phyloP scores from a whole-genome alignment of 2,113 vertebrate species.

The Nymphicus hollandicus region DNA sequence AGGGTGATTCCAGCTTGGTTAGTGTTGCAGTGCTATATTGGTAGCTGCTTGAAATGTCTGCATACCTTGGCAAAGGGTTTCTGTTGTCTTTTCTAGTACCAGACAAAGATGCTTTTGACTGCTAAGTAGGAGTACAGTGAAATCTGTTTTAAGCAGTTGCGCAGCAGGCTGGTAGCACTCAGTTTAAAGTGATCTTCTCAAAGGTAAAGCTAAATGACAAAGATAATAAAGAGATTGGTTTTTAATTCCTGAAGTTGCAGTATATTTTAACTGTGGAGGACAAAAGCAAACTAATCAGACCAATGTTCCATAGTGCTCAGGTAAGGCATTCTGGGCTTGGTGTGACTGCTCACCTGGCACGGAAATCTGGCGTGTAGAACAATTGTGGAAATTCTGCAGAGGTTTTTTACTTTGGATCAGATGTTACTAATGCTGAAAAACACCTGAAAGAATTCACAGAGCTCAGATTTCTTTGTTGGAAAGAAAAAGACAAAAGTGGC shows the following conservation, averaged over 20 bases:
- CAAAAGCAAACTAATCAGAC: not conserved
- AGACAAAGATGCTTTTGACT: not conserved
- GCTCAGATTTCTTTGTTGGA: not conserved
- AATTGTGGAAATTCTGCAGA: not conserved
- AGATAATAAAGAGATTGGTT: not conserved
- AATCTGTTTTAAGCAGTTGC: not conserved
- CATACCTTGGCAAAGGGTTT: constrained; percentile 1
- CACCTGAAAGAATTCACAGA: not conserved
- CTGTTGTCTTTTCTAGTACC: not conserved
- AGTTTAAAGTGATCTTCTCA: not conserved
- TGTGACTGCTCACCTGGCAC: not conserved
- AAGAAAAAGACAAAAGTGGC: not conserved
- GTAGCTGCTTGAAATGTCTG: constrained; percentile 37
- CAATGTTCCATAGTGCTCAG: not conserved
- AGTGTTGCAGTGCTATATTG: not conserved
- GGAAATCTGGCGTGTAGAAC: not conserved
- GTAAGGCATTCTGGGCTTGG: not conserved
- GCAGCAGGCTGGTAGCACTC: not conserved
- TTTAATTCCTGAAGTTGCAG: not conserved
- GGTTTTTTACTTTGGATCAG: not conserved
- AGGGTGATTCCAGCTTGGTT: constrained; percentile 1
- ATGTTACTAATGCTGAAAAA: not conserved
- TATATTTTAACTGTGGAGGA: not conserved
- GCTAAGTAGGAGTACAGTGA: not conserved
- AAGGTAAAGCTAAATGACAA: not conserved